These are phyloP conservation scores for Gryon sp. DNA, from an alignment of 1,140 invertebrate genomes.

Conservation along the genomic window DNA sequence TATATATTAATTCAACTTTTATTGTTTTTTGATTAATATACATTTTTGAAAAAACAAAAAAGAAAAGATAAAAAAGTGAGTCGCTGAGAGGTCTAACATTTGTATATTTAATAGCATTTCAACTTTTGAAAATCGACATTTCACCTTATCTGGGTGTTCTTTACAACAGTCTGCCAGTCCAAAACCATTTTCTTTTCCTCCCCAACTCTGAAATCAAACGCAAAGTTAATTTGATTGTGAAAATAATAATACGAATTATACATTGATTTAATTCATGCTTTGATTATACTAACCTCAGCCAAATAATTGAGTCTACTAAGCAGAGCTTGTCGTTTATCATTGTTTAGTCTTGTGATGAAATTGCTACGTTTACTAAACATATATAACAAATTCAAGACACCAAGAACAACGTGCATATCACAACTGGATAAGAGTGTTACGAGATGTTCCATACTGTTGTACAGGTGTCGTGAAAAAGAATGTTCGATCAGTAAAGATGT, in stretches of 20 bases:
- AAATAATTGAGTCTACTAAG: conserved; percentile 89
- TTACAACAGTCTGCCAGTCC: conserved; percentile 90
- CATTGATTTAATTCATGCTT: too few species aligned
- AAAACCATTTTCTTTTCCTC: conserved; percentile 94
- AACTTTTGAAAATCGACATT: neutral
- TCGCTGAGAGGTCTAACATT: too few species aligned
- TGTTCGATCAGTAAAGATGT: conserved; percentile 94
- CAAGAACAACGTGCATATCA: conserved; percentile 93
- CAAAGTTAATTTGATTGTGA: neutral
- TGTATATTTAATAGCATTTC: too few species aligned
- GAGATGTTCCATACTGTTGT: conserved; percentile 95
- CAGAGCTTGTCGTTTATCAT: conserved; percentile 87
- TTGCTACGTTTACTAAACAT: conserved; percentile 96
- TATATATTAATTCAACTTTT: too few species aligned
- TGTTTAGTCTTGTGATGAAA: conserved; percentile 89
- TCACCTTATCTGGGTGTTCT: conserved; percentile 79
- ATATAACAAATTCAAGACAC: conserved; percentile 92
- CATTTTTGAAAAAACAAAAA: too few species aligned
- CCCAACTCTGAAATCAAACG: conserved; percentile 84
- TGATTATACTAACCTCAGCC: conserved; percentile 84
- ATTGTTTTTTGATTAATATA: too few species aligned
- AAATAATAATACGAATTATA: too few species aligned
- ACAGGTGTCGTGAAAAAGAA: conserved; percentile 93
- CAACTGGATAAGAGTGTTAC: conserved; percentile 90
- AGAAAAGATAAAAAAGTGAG: too few species aligned